Conservation (phyloP, 2,797 vertebrate species). For the Taeniopygia guttata region DNA sequence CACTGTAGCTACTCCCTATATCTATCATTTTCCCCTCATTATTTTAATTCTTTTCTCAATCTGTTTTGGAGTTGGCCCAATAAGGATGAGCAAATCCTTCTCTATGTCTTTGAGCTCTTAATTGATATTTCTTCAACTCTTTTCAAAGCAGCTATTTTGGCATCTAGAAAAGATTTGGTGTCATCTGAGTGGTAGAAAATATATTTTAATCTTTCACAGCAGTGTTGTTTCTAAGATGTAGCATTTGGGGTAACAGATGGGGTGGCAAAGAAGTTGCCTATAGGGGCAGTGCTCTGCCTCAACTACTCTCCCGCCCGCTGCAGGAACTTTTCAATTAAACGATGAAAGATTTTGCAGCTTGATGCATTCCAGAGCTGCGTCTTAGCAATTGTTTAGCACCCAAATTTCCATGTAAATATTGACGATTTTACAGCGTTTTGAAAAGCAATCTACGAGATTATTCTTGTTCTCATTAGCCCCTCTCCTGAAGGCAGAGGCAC, state of each 20-base stretch:
- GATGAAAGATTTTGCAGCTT: slow-evolving; percentile 79
- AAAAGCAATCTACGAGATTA: slow-evolving; percentile 38
- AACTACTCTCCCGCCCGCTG: slow-evolving; percentile 81
- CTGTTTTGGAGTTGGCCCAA: slow-evolving; percentile 83
- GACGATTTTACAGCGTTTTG: slow-evolving; percentile 55
- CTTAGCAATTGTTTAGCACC: slow-evolving; percentile 73
- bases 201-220: slow-evolving; percentile 86
- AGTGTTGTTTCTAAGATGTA: slow-evolving; percentile 84
- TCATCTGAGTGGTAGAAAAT: slow-evolving; percentile 86
- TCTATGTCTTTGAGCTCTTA: slow-evolving; percentile 83
- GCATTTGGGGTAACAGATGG: slow-evolving; percentile 86
- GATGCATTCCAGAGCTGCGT: slow-evolving; percentile 74
- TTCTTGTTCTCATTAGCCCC: neutral
- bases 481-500: neutral
- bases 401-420: slow-evolving; percentile 70
- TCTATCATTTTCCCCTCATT: slow-evolving; percentile 79
- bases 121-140: slow-evolving; percentile 87
- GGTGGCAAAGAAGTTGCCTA: slow-evolving; percentile 85
- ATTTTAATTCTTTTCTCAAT: slow-evolving; percentile 82
- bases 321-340: slow-evolving; percentile 83
- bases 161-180: slow-evolving; percentile 85
- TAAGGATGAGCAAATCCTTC: slow-evolving; percentile 83
- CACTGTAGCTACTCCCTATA: slow-evolving; percentile 72
- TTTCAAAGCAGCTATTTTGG: slow-evolving; percentile 86
- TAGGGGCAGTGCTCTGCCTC: slow-evolving; percentile 83